Percentiles rank a stretch among this genome's conserved stretches.
These are phyloP conservation scores for Alfaro cultratus DNA, from an alignment of 2,797 vertebrate genomes.

Conservation along the genomic window DNA sequence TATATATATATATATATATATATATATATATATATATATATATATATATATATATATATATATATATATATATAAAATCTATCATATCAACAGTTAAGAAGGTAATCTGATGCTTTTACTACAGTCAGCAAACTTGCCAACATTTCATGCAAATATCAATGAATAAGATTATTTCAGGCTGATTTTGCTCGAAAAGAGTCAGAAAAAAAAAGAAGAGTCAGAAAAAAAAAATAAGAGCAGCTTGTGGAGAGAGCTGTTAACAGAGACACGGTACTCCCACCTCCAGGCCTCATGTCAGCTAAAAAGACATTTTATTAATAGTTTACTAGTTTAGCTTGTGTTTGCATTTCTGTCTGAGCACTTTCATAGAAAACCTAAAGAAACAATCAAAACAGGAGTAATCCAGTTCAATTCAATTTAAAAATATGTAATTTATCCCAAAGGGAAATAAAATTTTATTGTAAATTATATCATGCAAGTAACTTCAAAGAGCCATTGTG, in stretches of 20 bases:
- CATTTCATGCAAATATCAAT: constrained; percentile 56
- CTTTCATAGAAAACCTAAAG: constrained; percentile 14
- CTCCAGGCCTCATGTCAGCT: constrained; percentile 37
- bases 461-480: background rate
- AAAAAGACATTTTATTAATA: constrained; percentile 34
- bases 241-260: constrained; percentile 25
- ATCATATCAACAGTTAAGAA: constrained; percentile 47
- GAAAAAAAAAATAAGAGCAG: constrained; percentile 21
- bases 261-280: constrained; percentile 26
- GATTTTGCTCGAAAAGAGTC: constrained; percentile 33
- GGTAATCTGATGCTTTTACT: constrained; percentile 47
- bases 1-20: too few relatives aligned
- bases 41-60: too few relatives aligned
- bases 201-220: constrained; percentile 43
- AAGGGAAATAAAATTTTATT: background rate
- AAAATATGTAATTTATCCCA: background rate
- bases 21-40: too few relatives aligned
- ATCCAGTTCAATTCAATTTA: background rate
- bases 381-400: constrained; percentile 31
- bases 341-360: constrained; percentile 19
- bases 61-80: constrained; percentile 28
- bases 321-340: constrained; percentile 18
- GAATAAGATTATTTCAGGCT: constrained; percentile 46
- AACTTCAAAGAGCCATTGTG: background rate
- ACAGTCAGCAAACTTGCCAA: constrained; percentile 44